Base-by-base conservation (phyloP, 2,113 vertebrate genomes). In the Chelonoidis abingdonii region DNA sequence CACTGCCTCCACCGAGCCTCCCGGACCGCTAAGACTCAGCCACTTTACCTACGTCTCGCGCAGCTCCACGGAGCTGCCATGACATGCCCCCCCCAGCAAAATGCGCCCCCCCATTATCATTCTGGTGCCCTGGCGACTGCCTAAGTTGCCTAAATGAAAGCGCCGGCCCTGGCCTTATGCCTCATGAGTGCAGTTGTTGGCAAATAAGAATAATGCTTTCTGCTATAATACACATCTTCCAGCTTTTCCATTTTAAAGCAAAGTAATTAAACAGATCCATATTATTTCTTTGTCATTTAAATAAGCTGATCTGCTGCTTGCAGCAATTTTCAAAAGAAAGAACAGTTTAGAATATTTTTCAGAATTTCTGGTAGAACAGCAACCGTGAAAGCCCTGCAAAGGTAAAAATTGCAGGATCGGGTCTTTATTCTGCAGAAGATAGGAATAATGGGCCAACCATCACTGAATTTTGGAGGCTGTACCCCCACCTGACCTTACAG, bases 181-280 rank as follows among this genome's bases (percentile, higher is more conserved):
- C 5, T 85, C 79, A 8, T 41, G 50, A 41, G 44, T 41, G 16
- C 78, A 79, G 82, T 25, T 69, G 2, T 75, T 86, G 44, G 25
- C 41, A 49, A 94, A 62, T 92, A 4, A 80, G 93, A 95, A 72
- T 14, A 41, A 49, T 3, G n/a, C 56, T 90, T 94, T 94, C 44
- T 84, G 2, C 1, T 78, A 41, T 12, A 44, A 90, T 81, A 82
- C 79, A n/a, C 1, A 10, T 1, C 3, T 81, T n/a, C 16, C 1
- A 24, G 2, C 19, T 91, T 72, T 10, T 86, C 10, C 35, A 31
- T 75, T 50, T 78, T 49, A 65, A 84, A 13, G 17, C 6, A 83
- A 89, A 81, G 1, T 17, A 78, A 90, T 84, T 82, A 41, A 8
- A 22, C 69, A 80, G 44, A 82, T 16, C 5, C 7, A 13, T 3